These are phyloP conservation scores for Leistus spinibarbis DNA, from an alignment of 2,888 invertebrate genomes.

Conservation along the genomic window DNA sequence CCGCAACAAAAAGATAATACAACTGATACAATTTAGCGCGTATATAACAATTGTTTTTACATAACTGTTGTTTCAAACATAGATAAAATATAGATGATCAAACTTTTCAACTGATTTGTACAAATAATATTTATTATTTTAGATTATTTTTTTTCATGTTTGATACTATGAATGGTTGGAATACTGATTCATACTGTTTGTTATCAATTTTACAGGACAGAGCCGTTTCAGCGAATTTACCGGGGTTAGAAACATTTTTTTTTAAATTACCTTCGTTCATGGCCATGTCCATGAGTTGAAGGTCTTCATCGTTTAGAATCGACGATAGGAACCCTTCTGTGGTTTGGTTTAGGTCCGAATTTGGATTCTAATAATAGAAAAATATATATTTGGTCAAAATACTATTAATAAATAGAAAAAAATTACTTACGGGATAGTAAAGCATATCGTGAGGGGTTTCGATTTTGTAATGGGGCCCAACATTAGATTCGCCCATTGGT, in stretches of 20 bases:
- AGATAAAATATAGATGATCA: too few relatives aligned
- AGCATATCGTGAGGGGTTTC: constrained; percentile 74
- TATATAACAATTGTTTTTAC: constrained; percentile 14
- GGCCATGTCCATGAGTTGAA: constrained; percentile 91
- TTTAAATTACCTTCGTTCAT: constrained; percentile 84
- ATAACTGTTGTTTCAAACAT: constrained; percentile 45
- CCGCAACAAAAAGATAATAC: constrained; percentile 31
- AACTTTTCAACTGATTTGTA: too few relatives aligned
- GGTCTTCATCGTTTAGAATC: constrained; percentile 85
- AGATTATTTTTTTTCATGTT: background rate
- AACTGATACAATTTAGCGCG: constrained; percentile 1
- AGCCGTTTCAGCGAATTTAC: too few relatives aligned
- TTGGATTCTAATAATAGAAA: constrained; percentile 58
- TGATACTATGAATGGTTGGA: background rate
- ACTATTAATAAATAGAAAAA: background rate
- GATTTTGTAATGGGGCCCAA: constrained; percentile 69
- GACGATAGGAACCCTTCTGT: constrained; percentile 87
- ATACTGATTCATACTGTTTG: background rate
- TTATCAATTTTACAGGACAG: too few relatives aligned
- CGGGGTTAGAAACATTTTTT: too few relatives aligned
- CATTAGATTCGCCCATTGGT: constrained; percentile 65
- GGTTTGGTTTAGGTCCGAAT: constrained; percentile 73
- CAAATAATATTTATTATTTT: background rate
- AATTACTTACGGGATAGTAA: constrained; percentile 75
- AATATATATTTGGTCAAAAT: background rate